Base-by-base conservation (phyloP, 2,113 vertebrate genomes). In the Riparia riparia region DNA sequence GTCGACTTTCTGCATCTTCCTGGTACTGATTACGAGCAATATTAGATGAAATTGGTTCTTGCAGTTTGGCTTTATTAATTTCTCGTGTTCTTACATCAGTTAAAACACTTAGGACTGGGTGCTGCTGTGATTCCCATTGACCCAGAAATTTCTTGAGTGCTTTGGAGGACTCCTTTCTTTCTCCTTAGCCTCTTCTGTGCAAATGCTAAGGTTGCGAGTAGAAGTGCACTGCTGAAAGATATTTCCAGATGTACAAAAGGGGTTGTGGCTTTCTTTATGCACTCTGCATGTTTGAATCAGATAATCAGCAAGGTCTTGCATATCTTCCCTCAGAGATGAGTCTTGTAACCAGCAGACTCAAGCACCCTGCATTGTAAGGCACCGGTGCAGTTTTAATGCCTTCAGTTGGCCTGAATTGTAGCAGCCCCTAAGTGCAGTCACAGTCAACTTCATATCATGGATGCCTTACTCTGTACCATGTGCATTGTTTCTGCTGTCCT, bases 1-100 rank as follows among this genome's bases (percentile, higher is more conserved):
- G 64, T 54, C 19, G 73, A 92, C 47, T 88, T 95, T 66, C 47
- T 58, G 45, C 2, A 5, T 86, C 88, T 57, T 93, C 82, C 66
- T 86, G 39, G 39, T 88, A 69, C 74, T 32, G 78, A 96, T 94
- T 92, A 93, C 54, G 58, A 66, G 85, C 56, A 66, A 26, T 80
- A 88, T 74, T 90, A 94, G 72, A 81, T 82, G 19, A 93, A 95
- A 91, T 79, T 68, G 77, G 54, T 82, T 93, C 88, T 90, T 6
- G 7, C 70, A 77, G 65, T 39, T 78, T 56, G 61, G 54, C 54
- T 96, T 90, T 86, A 93, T 91, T 94, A 89, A 87, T 96, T 94
- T 93, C 41, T 82, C 39, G 0, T 92, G 86, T 85, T 80, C 74
- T 88, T 89, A 86, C 71, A 90, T 94, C 56, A 57, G 78, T 70